Evolutionary conservation across 2,113 vertebrate species (phyloP), one percentile per base, ranked within the genome.

Genomic region (Tyto alba): DNA sequence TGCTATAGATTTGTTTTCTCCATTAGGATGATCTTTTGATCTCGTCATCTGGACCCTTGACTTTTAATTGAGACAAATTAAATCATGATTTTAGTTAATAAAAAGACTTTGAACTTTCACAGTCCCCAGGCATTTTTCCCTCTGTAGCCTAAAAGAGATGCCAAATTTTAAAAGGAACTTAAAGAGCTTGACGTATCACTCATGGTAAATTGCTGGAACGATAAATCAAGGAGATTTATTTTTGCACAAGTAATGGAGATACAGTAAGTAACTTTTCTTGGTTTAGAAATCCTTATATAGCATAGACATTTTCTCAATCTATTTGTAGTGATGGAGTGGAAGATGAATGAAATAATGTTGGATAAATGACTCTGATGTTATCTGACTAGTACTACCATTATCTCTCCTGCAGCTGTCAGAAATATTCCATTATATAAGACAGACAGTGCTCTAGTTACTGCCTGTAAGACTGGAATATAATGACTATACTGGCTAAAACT

Each of bases 331-430:
- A 97, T 95, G 93, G 96, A 96, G 69, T 91, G 83, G 92, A 98
- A 96, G 75, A 97, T 96, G 95, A 97, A 97, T 97, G 97, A 97
- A 98, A 97, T 97, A 95, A 97, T 95, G 90, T 96, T 96, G 94
- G 89, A 89, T 96, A 97, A 97, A 97, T 97, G 90, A 98, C 95
- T 97, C 93, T 88, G 55, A 97, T 75, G 50, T 92, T 95, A 96
- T 97, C 95, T 98, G 97, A 97, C 96, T 98, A 94, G 97, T 88
- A 87, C 94, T 96, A 97, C 92, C 89, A 93, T 96, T 96, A 95
- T 96, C 77, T 93, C 71, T 96, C 68, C 91, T 94, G 80, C 53
- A 94, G 59, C 91, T 92, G 91, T 95, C 87, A 96, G 91, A 97
- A 95, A 96, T 96, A 92, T 73, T 94, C 94, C 89, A 93, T 94